Percentiles rank a stretch among this genome's conserved stretches.
These are phyloP conservation scores for Diglossa cyanea DNA, from an alignment of 2,797 vertebrate species.

Conservation along the genomic window DNA sequence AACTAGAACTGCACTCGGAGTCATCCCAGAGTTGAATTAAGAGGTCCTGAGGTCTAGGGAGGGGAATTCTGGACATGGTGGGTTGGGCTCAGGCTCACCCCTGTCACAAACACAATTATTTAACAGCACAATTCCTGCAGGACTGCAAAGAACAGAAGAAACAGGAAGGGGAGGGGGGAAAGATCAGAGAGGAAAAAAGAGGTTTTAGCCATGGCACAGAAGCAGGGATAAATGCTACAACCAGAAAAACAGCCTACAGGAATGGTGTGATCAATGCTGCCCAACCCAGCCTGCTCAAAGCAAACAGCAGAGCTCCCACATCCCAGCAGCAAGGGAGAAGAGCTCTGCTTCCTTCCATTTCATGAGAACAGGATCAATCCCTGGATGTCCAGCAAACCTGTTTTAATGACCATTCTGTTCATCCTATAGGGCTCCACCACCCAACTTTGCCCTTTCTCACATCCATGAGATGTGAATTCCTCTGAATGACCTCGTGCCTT, in stretches of 20 bases:
- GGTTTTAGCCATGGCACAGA: background rate
- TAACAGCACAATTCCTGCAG: background rate
- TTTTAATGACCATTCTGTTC: background rate
- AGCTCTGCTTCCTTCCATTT: background rate
- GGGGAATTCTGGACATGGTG: background rate
- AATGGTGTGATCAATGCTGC: background rate
- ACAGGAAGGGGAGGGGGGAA: background rate
- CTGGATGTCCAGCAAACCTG: background rate
- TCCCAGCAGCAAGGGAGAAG: background rate
- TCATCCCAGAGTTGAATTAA: conserved; percentile 12
- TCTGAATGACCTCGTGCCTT: background rate
- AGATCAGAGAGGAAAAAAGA: background rate
- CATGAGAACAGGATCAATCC: background rate
- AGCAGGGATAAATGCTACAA: background rate
- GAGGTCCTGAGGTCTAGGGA: conserved; percentile 30
- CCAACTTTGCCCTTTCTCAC: background rate
- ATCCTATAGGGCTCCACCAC: background rate
- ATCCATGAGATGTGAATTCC: background rate
- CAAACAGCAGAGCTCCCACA: background rate
- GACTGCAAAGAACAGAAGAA: background rate
- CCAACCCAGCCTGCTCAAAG: background rate
- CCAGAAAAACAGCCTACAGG: background rate
- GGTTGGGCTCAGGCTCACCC: background rate
- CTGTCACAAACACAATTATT: conserved; percentile 3
- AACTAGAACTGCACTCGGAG: background rate